Evolutionary conservation across 92 coral and sea anemone genomes (phyloP).

Genomic region (Phenganax subtilis): DNA sequence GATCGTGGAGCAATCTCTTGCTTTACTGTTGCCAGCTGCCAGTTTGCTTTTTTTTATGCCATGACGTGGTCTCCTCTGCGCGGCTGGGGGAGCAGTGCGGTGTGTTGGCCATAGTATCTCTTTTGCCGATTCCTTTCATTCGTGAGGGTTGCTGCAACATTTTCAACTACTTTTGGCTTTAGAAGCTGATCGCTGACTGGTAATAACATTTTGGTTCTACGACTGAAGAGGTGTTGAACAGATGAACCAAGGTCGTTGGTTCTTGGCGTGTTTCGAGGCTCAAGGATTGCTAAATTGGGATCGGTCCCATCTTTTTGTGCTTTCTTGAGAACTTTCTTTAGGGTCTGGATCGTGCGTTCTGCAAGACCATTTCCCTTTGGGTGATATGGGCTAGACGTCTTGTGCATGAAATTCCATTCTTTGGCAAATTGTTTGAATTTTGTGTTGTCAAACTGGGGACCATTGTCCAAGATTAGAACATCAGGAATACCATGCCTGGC

Average conservation of each 20-base stretch:
- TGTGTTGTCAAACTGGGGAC: not conserved
- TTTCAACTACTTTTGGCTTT: not conserved
- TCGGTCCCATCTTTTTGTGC: not conserved
- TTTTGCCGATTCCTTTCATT: not conserved
- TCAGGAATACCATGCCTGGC: conserved; percentile 61
- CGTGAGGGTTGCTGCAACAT: not conserved
- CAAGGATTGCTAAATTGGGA: not conserved
- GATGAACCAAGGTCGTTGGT: not conserved
- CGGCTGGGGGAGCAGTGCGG: too few species aligned
- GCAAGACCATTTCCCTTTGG: not conserved
- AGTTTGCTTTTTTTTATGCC: too few species aligned
- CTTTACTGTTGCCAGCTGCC: too few species aligned
- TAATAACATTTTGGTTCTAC: not conserved
- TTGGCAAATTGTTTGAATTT: conserved; percentile 22
- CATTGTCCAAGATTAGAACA: conserved; percentile 46
- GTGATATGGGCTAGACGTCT: not conserved
- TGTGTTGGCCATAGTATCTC: too few species aligned
- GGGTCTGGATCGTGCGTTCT: not conserved
- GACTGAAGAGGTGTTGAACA: not conserved
- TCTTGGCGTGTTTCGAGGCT: not conserved
- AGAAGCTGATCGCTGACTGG: not conserved
- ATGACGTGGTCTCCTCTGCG: too few species aligned
- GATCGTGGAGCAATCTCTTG: too few species aligned
- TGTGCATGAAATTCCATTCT: conserved; percentile 19
- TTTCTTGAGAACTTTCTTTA: not conserved